Evolutionary conservation across 2,113 vertebrate genomes (phyloP).

Genomic region (Elanus axillaris): DNA sequence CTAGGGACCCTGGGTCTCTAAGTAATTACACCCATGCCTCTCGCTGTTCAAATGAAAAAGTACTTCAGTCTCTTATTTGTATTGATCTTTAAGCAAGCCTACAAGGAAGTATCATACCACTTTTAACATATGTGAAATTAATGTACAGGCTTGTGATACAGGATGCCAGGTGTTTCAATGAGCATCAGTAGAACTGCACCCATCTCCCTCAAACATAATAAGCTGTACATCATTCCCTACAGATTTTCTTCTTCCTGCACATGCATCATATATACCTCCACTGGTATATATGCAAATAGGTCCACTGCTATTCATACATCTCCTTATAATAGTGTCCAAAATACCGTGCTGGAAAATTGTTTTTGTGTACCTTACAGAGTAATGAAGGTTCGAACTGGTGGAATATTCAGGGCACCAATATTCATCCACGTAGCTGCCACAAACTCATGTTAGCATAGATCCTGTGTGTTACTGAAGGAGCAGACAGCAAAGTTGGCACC

Average conservation of each 20-base stretch:
- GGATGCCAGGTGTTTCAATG: not conserved
- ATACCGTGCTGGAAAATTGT: rapidly evolving
- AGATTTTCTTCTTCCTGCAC: not conserved
- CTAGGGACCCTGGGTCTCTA: not conserved
- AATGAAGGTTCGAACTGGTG: not conserved
- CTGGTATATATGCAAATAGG: not conserved
- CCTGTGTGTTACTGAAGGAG: not conserved
- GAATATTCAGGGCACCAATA: not conserved
- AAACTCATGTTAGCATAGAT: rapidly evolving
- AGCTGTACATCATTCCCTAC: not conserved
- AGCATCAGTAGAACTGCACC: not conserved
- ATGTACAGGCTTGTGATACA: not conserved
- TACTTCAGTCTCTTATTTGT: not conserved
- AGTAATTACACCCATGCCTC: not conserved
- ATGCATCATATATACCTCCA: not conserved
- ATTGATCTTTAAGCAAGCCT: not conserved
- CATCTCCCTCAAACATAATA: not conserved
- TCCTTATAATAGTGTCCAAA: not conserved
- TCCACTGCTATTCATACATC: not conserved
- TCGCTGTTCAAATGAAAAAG: not conserved
- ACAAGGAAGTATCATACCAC: not conserved
- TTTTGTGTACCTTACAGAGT: not conserved
- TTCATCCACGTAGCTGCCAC: not conserved
- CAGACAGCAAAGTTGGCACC: not conserved
- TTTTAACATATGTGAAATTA: not conserved